Percentiles rank a stretch among this genome's conserved stretches.
These are phyloP conservation scores for Choristoneura rosaceana DNA, from an alignment of 2,888 invertebrate genomes.

Conservation along the genomic window DNA sequence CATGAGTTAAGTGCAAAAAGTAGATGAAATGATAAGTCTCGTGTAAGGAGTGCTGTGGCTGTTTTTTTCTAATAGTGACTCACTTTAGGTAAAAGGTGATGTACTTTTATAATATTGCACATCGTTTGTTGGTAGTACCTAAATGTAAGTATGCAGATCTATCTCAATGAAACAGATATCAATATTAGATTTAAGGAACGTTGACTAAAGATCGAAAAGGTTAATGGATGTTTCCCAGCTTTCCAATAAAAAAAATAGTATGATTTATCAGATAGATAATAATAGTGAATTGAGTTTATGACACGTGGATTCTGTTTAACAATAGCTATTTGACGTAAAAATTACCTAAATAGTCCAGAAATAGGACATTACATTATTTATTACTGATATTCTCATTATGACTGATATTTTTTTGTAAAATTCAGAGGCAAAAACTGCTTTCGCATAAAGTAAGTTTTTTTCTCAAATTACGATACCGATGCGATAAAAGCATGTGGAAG, in stretches of 20 bases:
- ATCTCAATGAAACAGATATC: too few relatives aligned
- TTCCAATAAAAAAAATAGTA: too few relatives aligned
- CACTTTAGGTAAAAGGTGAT: not conserved
- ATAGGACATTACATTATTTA: too few relatives aligned
- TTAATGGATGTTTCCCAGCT: not conserved
- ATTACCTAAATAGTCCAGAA: too few relatives aligned
- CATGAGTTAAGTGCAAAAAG: constrained; percentile 1
- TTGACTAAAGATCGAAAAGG: not conserved
- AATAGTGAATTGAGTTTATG: not conserved
- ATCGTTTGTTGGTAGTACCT: not conserved
- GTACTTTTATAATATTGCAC: not conserved
- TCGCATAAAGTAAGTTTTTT: not conserved
- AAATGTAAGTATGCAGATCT: too few relatives aligned
- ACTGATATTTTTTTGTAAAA: too few relatives aligned
- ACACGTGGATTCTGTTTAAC: too few relatives aligned
- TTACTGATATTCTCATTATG: too few relatives aligned
- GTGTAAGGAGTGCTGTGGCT: not conserved
- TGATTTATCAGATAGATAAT: not conserved
- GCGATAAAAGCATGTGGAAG: not conserved
- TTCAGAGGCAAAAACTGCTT: too few relatives aligned
- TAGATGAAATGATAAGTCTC: constrained; percentile 22
- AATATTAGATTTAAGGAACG: too few relatives aligned
- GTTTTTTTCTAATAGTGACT: constrained; percentile 1
- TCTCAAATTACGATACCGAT: not conserved
- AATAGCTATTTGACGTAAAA: not conserved